Evolutionary conservation across 2,888 invertebrate genomes (phyloP).

Genomic region (Oegoconia quadripuncta): DNA sequence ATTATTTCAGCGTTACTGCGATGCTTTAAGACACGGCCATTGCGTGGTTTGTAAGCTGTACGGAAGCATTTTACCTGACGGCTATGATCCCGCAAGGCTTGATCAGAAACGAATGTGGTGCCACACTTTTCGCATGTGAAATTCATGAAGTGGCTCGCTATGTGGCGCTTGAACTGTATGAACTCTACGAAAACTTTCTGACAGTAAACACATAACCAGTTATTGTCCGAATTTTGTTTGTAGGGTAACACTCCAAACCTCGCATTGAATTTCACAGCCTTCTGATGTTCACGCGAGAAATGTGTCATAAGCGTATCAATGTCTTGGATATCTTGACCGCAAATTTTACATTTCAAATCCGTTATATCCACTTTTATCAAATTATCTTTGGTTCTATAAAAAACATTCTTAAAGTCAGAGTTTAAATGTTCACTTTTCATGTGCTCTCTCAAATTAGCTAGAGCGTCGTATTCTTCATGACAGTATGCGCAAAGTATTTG

Average conservation of each 20-base stretch:
- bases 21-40: conserved; percentile 54
- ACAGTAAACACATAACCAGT: conserved; percentile 62
- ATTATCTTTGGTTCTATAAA: conserved; percentile 66
- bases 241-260: conserved; percentile 65
- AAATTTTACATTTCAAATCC: conserved; percentile 61
- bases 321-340: conserved; percentile 46
- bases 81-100: conserved; percentile 59
- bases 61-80: conserved; percentile 66
- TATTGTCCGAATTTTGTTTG: conserved; percentile 47
- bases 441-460: conserved; percentile 52
- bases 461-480: conserved; percentile 53
- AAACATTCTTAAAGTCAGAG: conserved; percentile 61
- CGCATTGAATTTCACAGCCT: conserved; percentile 60
- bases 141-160: conserved; percentile 63
- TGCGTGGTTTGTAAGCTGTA: conserved; percentile 61
- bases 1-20: conserved; percentile 67
- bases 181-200: conserved; percentile 51
- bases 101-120: conserved; percentile 60
- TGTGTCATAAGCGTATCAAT: conserved; percentile 60
- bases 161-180: conserved; percentile 59
- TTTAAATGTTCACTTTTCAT: conserved; percentile 54
- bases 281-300: conserved; percentile 53
- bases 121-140: conserved; percentile 67
- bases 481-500: conserved; percentile 68
- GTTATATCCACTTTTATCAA: conserved; percentile 68